Conservation (phyloP, 2,888 invertebrate genomes). For the Sepioteuthis lessoniana region DNA sequence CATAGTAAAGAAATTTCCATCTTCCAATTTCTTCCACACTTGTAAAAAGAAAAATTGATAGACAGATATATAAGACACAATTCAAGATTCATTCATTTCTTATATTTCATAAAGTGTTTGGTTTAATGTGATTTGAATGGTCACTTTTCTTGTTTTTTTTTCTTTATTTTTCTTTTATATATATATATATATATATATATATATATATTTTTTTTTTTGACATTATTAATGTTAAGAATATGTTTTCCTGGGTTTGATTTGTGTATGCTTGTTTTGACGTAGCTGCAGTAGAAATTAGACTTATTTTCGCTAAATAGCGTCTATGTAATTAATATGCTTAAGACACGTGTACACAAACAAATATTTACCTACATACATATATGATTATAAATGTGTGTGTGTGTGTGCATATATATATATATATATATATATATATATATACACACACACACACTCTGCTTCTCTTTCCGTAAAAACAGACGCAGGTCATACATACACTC, state of each 20-base stretch:
- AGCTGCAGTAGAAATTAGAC: background rate
- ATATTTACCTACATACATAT: background rate
- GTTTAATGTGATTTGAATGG: background rate
- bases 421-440: constrained; percentile 6
- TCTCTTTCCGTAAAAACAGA: background rate
- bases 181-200: too few relatives aligned
- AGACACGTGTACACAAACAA: background rate
- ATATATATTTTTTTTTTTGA: background rate
- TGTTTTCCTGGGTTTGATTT: too few relatives aligned
- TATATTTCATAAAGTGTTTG: background rate
- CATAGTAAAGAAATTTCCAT: background rate
- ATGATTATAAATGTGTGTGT: background rate
- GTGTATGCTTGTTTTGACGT: background rate
- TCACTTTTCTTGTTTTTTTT: background rate
- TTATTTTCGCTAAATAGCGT: background rate
- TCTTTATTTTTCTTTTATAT: background rate
- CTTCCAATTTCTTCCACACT: background rate
- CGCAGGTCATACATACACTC: too few relatives aligned
- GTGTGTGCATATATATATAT: background rate
- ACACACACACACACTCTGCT: too few relatives aligned
- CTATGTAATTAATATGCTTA: too few relatives aligned
- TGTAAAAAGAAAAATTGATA: background rate
- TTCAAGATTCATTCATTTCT: background rate
- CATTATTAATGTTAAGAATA: background rate
- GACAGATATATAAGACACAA: background rate